Evolutionary conservation across 2,797 vertebrate genomes (phyloP).

Genomic region (Geotrypetes seraphini): DNA sequence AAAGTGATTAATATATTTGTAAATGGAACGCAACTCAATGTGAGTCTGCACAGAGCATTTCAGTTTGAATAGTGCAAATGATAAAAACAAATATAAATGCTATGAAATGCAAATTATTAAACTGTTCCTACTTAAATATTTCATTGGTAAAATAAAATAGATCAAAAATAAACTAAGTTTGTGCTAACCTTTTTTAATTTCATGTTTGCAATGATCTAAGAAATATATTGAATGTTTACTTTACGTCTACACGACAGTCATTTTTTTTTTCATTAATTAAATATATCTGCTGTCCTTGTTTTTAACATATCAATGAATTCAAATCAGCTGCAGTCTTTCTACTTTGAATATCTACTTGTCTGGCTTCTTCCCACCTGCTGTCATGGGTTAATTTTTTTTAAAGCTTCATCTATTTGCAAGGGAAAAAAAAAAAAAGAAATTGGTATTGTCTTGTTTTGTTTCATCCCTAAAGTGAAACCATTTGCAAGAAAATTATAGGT

Average conservation of each 20-base stretch:
- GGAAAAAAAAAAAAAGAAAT: slow-evolving; percentile 58
- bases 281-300: slow-evolving; percentile 52
- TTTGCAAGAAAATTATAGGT: slow-evolving; percentile 95
- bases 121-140: too few relatives aligned
- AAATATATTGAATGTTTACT: too few relatives aligned
- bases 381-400: slow-evolving; percentile 81
- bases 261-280: slow-evolving; percentile 56
- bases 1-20: too few relatives aligned
- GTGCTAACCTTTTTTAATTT: too few relatives aligned
- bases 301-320: slow-evolving; percentile 63
- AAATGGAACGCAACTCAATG: too few relatives aligned
- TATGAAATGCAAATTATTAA: too few relatives aligned
- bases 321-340: slow-evolving; percentile 61
- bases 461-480: slow-evolving; percentile 89
- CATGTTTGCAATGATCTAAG: too few relatives aligned
- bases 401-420: slow-evolving; percentile 70
- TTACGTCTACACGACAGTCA: slow-evolving; percentile 35
- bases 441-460: slow-evolving; percentile 80
- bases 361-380: slow-evolving; percentile 83
- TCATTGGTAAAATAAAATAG: too few relatives aligned
- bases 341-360: slow-evolving; percentile 76
- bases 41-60: too few relatives aligned
- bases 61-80: too few relatives aligned
- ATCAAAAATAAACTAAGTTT: too few relatives aligned
- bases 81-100: too few relatives aligned